Percentiles rank a stretch among this genome's conserved stretches.
phyloP scores from a whole-genome alignment of 2,888 invertebrate species.

The Stegana nigrithorax region DNA sequence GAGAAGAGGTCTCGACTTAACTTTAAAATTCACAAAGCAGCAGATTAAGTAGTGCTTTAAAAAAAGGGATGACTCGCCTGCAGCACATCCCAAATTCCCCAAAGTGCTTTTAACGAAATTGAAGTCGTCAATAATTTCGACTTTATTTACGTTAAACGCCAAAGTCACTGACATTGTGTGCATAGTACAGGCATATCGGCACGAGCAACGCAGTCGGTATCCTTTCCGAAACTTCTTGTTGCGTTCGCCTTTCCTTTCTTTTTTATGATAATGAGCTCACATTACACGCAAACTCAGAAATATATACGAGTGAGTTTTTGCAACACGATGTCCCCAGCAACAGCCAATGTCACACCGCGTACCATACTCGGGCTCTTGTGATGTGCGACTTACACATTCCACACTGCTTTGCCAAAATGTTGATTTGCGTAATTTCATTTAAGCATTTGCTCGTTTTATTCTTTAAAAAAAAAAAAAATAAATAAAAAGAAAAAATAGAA shows the following conservation, averaged over 20 bases:
- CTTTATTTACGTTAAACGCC: background rate
- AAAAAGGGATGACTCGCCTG: too few relatives aligned
- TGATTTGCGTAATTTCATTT: conserved; percentile 51
- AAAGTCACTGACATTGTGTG: background rate
- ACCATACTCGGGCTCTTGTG: too few relatives aligned
- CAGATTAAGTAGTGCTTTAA: too few relatives aligned
- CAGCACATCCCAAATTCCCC: conserved; percentile 53
- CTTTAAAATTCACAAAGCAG: conserved; percentile 51
- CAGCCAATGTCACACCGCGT: too few relatives aligned
- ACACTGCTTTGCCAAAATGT: conserved; percentile 33
- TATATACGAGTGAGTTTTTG: background rate
- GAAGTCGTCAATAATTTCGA: conserved; percentile 57
- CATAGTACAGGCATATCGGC: background rate
- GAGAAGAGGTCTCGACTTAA: too few relatives aligned
- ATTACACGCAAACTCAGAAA: conserved; percentile 41
- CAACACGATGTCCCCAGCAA: too few relatives aligned
- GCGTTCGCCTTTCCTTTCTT: conserved; percentile 21
- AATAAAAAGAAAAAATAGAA: too few relatives aligned
- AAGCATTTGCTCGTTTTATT: conserved; percentile 26
- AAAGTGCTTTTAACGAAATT: conserved; percentile 58
- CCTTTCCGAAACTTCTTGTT: too few relatives aligned
- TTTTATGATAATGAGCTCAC: conserved; percentile 59
- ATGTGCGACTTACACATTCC: background rate
- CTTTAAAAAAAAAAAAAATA: too few relatives aligned
- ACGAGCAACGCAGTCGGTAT: too few relatives aligned